phyloP scores from a whole-genome alignment of 1,140 invertebrate genomes.

The Drusus annulatus region DNA sequence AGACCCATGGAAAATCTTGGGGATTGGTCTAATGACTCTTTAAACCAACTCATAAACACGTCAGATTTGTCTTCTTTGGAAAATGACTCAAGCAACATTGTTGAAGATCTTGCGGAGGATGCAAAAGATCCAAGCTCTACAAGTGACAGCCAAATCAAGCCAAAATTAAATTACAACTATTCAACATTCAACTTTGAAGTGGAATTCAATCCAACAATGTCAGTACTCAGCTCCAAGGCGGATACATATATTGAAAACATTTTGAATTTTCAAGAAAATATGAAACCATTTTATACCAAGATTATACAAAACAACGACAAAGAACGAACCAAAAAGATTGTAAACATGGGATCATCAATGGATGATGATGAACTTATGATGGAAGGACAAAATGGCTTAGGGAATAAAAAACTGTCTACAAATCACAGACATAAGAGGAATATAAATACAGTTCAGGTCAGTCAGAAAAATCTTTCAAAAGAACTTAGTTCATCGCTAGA shows the following conservation, averaged over 20 bases:
- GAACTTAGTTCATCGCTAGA: too few species aligned
- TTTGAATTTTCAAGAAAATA: too few species aligned
- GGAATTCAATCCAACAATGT: background rate
- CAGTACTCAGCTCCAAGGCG: background rate
- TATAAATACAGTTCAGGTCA: too few species aligned
- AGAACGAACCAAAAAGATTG: too few species aligned
- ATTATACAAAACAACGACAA: too few species aligned
- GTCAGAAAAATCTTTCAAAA: too few species aligned
- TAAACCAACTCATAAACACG: background rate
- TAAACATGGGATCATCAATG: too few species aligned
- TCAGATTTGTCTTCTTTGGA: conserved; percentile 18
- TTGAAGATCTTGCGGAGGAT: background rate
- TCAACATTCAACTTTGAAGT: conserved; percentile 2
- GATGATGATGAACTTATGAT: too few species aligned
- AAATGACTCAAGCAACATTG: background rate
- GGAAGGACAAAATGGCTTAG: too few species aligned
- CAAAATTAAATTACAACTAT: background rate
- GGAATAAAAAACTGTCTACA: too few species aligned
- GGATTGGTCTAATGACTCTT: background rate
- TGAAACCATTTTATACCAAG: too few species aligned
- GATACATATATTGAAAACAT: background rate
- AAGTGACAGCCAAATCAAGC: background rate
- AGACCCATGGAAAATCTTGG: background rate
- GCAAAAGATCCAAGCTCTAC: background rate
- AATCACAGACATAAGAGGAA: too few species aligned